Evolutionary conservation across 2,113 vertebrate genomes (phyloP).

Genomic region (Amphiprion percula): DNA sequence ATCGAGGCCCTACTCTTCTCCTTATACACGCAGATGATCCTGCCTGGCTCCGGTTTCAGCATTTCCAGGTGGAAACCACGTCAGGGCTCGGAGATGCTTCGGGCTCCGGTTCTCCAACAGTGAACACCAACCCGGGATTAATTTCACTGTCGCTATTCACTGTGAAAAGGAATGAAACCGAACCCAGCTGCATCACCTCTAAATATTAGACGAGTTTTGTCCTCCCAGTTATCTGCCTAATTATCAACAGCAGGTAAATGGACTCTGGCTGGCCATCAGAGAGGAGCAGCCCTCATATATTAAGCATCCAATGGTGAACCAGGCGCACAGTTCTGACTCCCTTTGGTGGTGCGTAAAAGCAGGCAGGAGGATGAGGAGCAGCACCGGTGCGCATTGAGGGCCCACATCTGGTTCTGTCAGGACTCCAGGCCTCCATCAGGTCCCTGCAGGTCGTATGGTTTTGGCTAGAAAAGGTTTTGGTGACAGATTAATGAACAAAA

Average conservation of each 20-base stretch:
- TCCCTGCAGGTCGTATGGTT: conserved; percentile 76
- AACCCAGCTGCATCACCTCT: conserved; percentile 76
- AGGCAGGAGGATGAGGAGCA: conserved; percentile 23
- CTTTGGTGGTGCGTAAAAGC: neutral
- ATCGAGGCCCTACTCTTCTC: conserved; percentile 78
- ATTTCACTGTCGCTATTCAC: conserved; percentile 79
- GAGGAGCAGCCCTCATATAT: conserved; percentile 81
- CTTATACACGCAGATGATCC: conserved; percentile 65
- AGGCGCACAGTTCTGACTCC: neutral
- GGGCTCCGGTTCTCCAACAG: conserved; percentile 40
- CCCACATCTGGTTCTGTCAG: conserved; percentile 1
- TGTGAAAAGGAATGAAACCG: conserved; percentile 80
- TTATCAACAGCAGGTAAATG: conserved; percentile 93
- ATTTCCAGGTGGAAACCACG: conserved; percentile 82
- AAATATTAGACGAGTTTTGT: conserved; percentile 82
- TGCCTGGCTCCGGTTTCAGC: conserved; percentile 82
- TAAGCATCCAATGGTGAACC: conserved; percentile 41
- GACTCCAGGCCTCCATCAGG: conserved; percentile 17
- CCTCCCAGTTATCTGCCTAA: conserved; percentile 83
- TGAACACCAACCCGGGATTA: conserved; percentile 71
- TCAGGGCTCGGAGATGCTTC: conserved; percentile 41
- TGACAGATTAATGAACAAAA: too few relatives aligned
- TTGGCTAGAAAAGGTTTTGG: neutral
- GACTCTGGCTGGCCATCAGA: conserved; percentile 70
- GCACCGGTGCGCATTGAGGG: conserved; percentile 12